Evolutionary conservation across 2,888 invertebrate species (phyloP).

Genomic region (Nowickia ferox): DNA sequence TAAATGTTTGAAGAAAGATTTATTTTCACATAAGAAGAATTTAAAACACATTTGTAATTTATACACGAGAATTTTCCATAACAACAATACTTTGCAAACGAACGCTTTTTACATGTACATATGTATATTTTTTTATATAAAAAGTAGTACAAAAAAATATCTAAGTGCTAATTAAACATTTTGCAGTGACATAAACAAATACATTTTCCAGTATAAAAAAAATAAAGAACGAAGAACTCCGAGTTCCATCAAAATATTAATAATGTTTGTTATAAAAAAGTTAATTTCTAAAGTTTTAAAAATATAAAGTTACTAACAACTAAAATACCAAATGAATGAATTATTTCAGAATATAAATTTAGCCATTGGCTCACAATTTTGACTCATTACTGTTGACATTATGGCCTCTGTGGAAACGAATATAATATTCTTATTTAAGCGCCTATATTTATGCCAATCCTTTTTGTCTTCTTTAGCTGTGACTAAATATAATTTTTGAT

Average conservation of each 20-base stretch:
- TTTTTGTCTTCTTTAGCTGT: constrained; percentile 74
- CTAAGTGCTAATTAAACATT: no score
- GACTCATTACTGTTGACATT: constrained; percentile 77
- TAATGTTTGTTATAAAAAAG: constrained; percentile 8
- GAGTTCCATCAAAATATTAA: constrained; percentile 33
- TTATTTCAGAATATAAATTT: constrained; percentile 23
- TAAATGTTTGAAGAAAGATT: no score
- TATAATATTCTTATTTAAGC: constrained; percentile 71
- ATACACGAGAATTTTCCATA: constrained; percentile 8
- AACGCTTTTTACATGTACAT: neutral
- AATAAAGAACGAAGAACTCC: constrained; percentile 36
- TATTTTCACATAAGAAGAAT: neutral
- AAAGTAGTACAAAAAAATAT: no score
- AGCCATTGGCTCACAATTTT: constrained; percentile 69
- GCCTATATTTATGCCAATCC: constrained; percentile 75
- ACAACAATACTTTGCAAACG: constrained; percentile 2
- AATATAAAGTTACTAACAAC: constrained; percentile 17
- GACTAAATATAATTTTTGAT: constrained; percentile 74
- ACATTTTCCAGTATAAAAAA: constrained; percentile 1
- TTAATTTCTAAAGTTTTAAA: constrained; percentile 39
- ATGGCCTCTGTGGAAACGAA: constrained; percentile 76
- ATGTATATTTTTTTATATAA: no score
- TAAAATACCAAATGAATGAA: neutral
- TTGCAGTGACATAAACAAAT: constrained; percentile 16
- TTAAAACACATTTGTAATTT: constrained; percentile 26